A percentile compares a stretch with the other conserved stretches of the same genome.
These are phyloP conservation scores for Cryptosula pallasiana DNA, from an alignment of 2,888 invertebrate species.

Conservation along the genomic window DNA sequence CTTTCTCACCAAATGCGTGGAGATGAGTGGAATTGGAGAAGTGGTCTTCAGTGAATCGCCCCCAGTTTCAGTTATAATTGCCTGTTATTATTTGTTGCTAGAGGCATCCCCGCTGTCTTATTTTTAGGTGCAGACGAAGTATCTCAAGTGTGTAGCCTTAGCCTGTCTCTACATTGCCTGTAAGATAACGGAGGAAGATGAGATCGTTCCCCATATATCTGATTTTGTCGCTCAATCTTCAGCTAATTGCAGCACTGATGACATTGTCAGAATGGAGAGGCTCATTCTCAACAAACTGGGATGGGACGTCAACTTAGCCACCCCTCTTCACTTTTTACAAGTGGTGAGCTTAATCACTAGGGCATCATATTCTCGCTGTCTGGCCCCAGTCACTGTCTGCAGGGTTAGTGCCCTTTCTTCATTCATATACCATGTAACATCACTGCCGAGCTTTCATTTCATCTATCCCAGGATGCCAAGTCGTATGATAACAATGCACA, in stretches of 20 bases:
- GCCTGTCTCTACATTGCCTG: slow-evolving; percentile 80
- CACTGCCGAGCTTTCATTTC: too few species aligned
- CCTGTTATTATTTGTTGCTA: not conserved
- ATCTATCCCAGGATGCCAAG: too few species aligned
- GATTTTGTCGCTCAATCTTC: not conserved
- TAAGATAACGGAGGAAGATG: slow-evolving; percentile 54
- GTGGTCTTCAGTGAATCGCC: too few species aligned
- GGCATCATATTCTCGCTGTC: not conserved
- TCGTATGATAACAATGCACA: too few species aligned
- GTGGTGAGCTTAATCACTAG: slow-evolving; percentile 41
- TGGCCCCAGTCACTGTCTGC: not conserved
- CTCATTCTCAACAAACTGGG: slow-evolving; percentile 68
- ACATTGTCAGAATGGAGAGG: slow-evolving; percentile 78
- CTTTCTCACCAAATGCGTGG: too few species aligned
- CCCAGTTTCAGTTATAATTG: not conserved
- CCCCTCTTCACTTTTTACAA: slow-evolving; percentile 49
- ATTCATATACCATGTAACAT: too few species aligned
- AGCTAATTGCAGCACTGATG: slow-evolving; percentile 63
- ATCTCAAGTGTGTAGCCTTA: slow-evolving; percentile 80
- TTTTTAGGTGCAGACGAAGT: slow-evolving; percentile 58
- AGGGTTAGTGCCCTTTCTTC: too few species aligned
- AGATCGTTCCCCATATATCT: slow-evolving; percentile 37
- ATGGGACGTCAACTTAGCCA: slow-evolving; percentile 43
- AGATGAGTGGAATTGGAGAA: too few species aligned
- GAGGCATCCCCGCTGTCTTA: not conserved